Evolutionary conservation across 37 sponge, comb jelly and placozoan genomes (phyloP).

Genomic region (Spongilla lacustris): DNA sequence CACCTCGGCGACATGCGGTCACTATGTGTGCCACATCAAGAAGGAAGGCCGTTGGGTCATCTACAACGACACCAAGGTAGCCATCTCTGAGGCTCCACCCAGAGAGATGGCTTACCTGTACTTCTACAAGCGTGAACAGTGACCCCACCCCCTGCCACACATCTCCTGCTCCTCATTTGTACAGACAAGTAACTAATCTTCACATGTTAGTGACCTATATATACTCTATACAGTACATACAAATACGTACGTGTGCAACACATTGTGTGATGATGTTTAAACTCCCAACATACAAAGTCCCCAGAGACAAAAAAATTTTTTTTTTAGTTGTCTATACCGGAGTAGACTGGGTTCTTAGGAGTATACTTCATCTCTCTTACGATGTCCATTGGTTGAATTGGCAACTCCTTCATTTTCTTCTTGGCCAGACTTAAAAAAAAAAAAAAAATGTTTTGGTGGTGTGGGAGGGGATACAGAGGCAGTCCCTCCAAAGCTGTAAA

Average conservation of each 20-base stretch:
- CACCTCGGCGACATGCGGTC: constrained; percentile 85
- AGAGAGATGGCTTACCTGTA: constrained; percentile 87
- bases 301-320: not conserved
- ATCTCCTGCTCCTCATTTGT: too few relatives aligned
- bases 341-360: constrained; percentile 19
- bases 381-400: constrained; percentile 56
- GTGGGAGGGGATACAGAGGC: not conserved
- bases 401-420: constrained; percentile 15
- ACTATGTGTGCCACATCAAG: constrained; percentile 91
- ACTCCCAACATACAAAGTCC: too few relatives aligned
- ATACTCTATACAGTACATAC: too few relatives aligned
- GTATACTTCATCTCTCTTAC: constrained; percentile 29
- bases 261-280: too few relatives aligned
- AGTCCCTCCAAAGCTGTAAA: not conserved
- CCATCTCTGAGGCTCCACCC: constrained; percentile 79
- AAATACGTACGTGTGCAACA: too few relatives aligned
- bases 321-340: constrained; percentile 38
- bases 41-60: constrained; percentile 89
- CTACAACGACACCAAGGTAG: constrained; percentile 93
- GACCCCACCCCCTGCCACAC: too few relatives aligned
- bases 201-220: too few relatives aligned
- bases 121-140: constrained; percentile 68
- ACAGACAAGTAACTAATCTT: too few relatives aligned
- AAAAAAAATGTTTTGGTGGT: too few relatives aligned
- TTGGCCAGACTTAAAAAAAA: not conserved